Conservation (phyloP, 2,888 invertebrate genomes). For the Chrysolina haemoptera region DNA sequence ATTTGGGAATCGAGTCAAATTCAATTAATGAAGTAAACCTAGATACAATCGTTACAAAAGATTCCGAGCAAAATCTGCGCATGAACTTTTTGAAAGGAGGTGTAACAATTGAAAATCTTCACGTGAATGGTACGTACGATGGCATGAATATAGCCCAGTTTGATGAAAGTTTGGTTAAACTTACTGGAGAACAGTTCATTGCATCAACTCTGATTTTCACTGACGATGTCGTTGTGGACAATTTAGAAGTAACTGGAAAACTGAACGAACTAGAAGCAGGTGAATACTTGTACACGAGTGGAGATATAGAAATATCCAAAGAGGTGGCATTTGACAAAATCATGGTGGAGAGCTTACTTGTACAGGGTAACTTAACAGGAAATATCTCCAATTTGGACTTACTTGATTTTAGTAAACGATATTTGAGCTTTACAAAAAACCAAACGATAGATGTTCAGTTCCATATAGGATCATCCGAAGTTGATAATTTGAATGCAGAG, state of each 20-base stretch:
- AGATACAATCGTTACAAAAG: slow-evolving; percentile 70
- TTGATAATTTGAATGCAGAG: slow-evolving; percentile 54
- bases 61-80: slow-evolving; percentile 70
- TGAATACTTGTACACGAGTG: slow-evolving; percentile 57
- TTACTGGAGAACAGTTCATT: slow-evolving; percentile 67
- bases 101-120: slow-evolving; percentile 70
- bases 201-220: slow-evolving; percentile 67
- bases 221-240: slow-evolving; percentile 58
- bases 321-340: slow-evolving; percentile 40
- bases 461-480: slow-evolving; percentile 61
- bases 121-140: slow-evolving; percentile 67
- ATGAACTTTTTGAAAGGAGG: slow-evolving; percentile 67
- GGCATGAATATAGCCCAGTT: slow-evolving; percentile 69
- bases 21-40: slow-evolving; percentile 69
- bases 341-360: slow-evolving; percentile 40
- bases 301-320: slow-evolving; percentile 41
- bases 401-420: slow-evolving; percentile 58
- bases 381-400: slow-evolving; percentile 63
- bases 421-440: slow-evolving; percentile 63
- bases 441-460: slow-evolving; percentile 64
- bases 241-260: slow-evolving; percentile 63
- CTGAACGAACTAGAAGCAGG: slow-evolving; percentile 66
- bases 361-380: slow-evolving; percentile 61
- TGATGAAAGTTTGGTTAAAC: slow-evolving; percentile 66
- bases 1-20: slow-evolving; percentile 67